These are phyloP conservation scores for Hirudinaria manillensis DNA, from an alignment of 2,888 invertebrate species.

Conservation along the genomic window DNA sequence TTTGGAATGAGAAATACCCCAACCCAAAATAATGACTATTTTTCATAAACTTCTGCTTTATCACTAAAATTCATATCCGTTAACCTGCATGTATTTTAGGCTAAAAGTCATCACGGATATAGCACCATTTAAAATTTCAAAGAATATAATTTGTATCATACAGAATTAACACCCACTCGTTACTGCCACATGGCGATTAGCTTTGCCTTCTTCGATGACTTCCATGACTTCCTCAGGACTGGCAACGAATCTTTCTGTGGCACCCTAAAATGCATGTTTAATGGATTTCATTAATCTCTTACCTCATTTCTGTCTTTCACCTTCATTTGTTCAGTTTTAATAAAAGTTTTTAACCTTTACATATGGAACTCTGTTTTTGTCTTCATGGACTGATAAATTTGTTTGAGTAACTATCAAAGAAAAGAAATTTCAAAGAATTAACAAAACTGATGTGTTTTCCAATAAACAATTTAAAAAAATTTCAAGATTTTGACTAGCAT, in stretches of 20 bases:
- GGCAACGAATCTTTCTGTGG: conserved; percentile 96
- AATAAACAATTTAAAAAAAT: no score
- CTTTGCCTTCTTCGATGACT: conserved; percentile 98
- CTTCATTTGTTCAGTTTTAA: not conserved
- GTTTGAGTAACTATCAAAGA: conserved; percentile 75
- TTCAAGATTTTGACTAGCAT: no score
- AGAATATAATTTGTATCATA: not conserved
- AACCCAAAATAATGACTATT: no score
- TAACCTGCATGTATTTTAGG: no score
- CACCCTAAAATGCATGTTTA: conserved; percentile 63
- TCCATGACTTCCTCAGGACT: conserved; percentile 99
- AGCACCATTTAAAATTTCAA: no score
- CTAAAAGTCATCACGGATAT: no score
- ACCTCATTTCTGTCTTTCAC: not conserved
- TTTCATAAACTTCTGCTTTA: no score
- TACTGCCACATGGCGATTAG: conserved; percentile 97
- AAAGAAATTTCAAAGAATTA: conserved; percentile 25
- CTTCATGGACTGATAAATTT: conserved; percentile 97
- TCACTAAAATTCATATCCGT: no score
- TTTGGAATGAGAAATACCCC: no score
- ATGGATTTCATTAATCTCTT: not conserved
- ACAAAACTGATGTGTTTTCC: not conserved
- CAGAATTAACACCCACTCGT: conserved; percentile 70
- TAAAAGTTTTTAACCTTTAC: conserved; percentile 66
- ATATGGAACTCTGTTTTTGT: conserved; percentile 97